Conservation (phyloP, 2,113 vertebrate species). For the Oophaga pumilio region DNA sequence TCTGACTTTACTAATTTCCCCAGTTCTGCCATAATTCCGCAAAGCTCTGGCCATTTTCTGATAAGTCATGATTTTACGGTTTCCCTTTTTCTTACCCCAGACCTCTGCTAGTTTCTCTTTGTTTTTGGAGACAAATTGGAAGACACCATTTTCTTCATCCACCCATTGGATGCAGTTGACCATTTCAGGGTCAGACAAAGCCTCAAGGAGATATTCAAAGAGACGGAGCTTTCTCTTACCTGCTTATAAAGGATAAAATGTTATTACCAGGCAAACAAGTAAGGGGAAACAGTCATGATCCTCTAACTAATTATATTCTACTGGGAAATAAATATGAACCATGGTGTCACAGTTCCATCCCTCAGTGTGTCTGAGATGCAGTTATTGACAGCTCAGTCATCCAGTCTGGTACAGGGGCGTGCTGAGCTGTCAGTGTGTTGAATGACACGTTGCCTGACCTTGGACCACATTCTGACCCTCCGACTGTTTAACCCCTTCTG, state of each 20-base stretch:
- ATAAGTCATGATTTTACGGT: slow-evolving; percentile 97
- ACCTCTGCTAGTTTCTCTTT: slow-evolving; percentile 94
- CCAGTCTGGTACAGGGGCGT: no score
- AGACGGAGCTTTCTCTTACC: slow-evolving; percentile 91
- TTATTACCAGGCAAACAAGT: not conserved
- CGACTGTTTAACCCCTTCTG: no score
- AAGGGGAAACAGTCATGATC: not conserved
- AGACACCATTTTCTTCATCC: slow-evolving; percentile 83
- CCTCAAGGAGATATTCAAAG: slow-evolving; percentile 90
- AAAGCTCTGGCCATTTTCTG: slow-evolving; percentile 98
- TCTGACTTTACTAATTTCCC: slow-evolving; percentile 91
- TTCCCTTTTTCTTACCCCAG: slow-evolving; percentile 95
- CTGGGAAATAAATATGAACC: not conserved
- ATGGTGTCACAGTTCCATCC: not conserved
- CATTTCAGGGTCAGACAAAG: slow-evolving; percentile 86
- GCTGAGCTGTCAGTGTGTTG: no score
- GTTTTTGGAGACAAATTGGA: slow-evolving; percentile 97
- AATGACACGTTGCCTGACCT: no score
- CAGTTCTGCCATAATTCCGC: slow-evolving; percentile 93
- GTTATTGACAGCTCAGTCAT: no score
- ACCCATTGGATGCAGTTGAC: slow-evolving; percentile 94
- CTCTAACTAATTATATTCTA: not conserved
- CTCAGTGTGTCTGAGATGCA: no score
- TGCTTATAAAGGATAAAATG: slow-evolving; percentile 62
- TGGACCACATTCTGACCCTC: no score